Conservation (phyloP, 37 sponge, comb jelly and placozoan genomes). For the Chondrilla cf. caribensis region DNA sequence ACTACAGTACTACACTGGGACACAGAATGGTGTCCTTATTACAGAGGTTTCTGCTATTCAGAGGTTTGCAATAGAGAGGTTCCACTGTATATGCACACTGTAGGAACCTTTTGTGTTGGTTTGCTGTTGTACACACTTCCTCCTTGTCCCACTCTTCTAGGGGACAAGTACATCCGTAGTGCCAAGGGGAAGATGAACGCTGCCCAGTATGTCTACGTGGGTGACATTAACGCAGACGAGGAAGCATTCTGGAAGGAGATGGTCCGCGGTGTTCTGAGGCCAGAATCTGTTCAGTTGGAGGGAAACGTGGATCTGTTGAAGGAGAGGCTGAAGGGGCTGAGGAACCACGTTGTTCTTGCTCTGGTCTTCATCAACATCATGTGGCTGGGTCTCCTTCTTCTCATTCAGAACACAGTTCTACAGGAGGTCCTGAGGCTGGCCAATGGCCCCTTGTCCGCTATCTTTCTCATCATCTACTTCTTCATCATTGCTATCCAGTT, state of each 20-base stretch:
- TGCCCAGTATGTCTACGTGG: not conserved
- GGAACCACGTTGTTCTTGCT: constrained; percentile 39
- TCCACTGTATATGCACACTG: not conserved
- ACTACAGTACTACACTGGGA: too few species aligned
- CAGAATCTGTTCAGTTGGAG: constrained; percentile 35
- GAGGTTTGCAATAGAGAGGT: not conserved
- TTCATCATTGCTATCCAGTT: constrained; percentile 51
- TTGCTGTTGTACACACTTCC: not conserved
- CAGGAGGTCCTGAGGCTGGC: constrained; percentile 8
- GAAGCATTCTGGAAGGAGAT: constrained; percentile 42
- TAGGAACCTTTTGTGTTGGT: not conserved
- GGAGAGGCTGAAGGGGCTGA: constrained; percentile 38
- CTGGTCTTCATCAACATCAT: constrained; percentile 68
- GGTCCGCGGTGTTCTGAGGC: constrained; percentile 37
- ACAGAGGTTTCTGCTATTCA: not conserved
- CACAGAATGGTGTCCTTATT: not conserved
- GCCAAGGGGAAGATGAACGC: not conserved
- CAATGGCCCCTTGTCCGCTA: constrained; percentile 26
- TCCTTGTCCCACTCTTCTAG: not conserved
- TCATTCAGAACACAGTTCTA: constrained; percentile 24
- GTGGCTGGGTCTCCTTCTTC: constrained; percentile 52
- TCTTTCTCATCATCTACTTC: constrained; percentile 47
- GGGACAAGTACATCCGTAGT: not conserved
- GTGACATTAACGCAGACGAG: constrained; percentile 5
- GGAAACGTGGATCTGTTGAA: constrained; percentile 31